Percentiles rank a stretch among this genome's conserved stretches.
These are phyloP conservation scores for Caenorhabditis brenneri DNA, from an alignment of 1,140 invertebrate genomes.

Conservation along the genomic window DNA sequence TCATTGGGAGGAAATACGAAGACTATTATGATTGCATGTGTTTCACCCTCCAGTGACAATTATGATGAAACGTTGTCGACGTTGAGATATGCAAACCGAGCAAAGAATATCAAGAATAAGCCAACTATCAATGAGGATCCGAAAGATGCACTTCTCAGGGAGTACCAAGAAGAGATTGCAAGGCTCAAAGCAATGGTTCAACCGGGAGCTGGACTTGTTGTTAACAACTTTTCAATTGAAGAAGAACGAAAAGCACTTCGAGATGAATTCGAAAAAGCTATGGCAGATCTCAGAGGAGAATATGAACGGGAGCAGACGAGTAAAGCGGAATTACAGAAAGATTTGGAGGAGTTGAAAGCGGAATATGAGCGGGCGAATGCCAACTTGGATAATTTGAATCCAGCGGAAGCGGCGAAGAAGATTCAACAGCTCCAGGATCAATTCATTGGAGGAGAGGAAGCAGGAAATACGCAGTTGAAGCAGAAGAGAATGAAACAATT, in stretches of 20 bases:
- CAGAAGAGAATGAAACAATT: constrained; percentile 77
- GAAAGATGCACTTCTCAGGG: constrained; percentile 84
- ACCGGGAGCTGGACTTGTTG: constrained; percentile 6
- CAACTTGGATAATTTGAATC: constrained; percentile 57
- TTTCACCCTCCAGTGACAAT: constrained; percentile 82
- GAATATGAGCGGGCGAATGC: constrained; percentile 74
- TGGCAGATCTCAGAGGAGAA: constrained; percentile 75
- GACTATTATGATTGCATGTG: constrained; percentile 93
- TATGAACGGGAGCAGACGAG: constrained; percentile 72
- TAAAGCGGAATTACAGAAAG: constrained; percentile 75
- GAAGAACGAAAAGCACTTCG: constrained; percentile 72
- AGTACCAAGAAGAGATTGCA: constrained; percentile 90
- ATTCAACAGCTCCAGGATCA: constrained; percentile 78
- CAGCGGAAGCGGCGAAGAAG: constrained; percentile 64
- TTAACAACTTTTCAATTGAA: constrained; percentile 69
- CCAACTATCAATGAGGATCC: constrained; percentile 92
- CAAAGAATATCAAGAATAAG: constrained; percentile 92
- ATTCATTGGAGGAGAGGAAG: constrained; percentile 82
- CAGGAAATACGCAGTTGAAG: constrained; percentile 76
- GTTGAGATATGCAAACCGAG: constrained; percentile 81
- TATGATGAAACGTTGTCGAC: constrained; percentile 82
- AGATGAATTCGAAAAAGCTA: constrained; percentile 73
- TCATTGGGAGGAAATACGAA: constrained; percentile 93
- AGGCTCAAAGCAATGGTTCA: constrained; percentile 76
- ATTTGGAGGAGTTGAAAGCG: constrained; percentile 75